A percentile compares a stretch with the other conserved stretches of the same genome.
Evolutionary conservation across 2,113 vertebrate genomes (phyloP).

Genomic region (Psammodynastes pulverulentus): DNA sequence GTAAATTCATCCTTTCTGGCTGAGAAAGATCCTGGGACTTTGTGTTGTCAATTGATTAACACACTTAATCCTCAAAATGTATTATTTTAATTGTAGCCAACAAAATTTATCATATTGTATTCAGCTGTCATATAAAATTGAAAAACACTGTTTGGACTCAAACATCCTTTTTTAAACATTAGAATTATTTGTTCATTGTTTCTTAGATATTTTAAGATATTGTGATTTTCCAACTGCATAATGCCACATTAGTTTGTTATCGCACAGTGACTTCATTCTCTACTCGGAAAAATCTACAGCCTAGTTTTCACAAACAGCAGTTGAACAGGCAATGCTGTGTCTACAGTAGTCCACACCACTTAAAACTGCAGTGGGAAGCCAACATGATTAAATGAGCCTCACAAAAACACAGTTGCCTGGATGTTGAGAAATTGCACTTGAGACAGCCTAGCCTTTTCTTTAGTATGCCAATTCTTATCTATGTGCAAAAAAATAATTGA

Average conservation of each 20-base stretch:
- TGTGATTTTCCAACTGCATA: neutral
- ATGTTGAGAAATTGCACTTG: neutral
- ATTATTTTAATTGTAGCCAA: constrained; percentile 49
- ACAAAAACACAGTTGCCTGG: neutral
- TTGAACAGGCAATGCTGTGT: neutral
- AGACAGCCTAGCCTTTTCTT: neutral
- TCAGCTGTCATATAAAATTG: constrained; percentile 57
- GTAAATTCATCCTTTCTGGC: constrained; percentile 49
- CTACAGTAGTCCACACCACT: neutral
- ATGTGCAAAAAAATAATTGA: neutral
- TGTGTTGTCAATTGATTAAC: constrained; percentile 48
- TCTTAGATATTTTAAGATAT: neutral
- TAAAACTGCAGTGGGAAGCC: neutral
- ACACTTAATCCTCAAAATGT: constrained; percentile 52
- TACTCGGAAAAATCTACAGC: neutral
- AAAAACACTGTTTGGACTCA: constrained; percentile 38
- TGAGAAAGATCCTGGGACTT: constrained; percentile 50
- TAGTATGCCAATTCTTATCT: too few species aligned
- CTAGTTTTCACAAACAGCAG: neutral
- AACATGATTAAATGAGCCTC: neutral
- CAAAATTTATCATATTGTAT: constrained; percentile 54
- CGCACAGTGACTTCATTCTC: neutral
- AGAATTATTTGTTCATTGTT: neutral
- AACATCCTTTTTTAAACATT: constrained; percentile 28
- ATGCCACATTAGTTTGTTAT: neutral